Evolutionary conservation across 2,888 invertebrate species (phyloP), one percentile per base, ranked within the genome.

Genomic region (Ashinkailepas kermadecensis): DNA sequence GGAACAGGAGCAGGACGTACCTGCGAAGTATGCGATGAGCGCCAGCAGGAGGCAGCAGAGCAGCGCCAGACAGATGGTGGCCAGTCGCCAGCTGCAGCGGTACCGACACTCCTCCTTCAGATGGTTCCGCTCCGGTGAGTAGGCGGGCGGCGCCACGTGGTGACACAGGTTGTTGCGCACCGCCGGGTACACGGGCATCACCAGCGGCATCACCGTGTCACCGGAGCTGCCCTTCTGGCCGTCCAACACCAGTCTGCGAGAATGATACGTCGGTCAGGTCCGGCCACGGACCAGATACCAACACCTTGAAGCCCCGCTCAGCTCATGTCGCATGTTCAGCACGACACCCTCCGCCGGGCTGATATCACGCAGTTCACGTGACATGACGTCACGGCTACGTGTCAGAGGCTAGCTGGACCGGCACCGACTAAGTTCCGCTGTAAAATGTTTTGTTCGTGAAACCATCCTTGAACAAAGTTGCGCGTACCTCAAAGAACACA

Each of bases 101-200:
- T 70, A 70, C 8, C 70, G 39, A 13, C 70, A 70, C 70, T 70
- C 70, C 13, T 70, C 25, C 39, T 70, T 70, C 70, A 70, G 70
- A 11, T 70, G 70, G 90, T 95, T 95, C 89, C 96, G 92, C 87
- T 95, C 95, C 87, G 95, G 95, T 86, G 95, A 95, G 90, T 95
- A 95, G 85, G 95, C 94, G 88, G 94, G 94, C 86, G 95, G 94
- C 74, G 86, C 70, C 25, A 39, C 70, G 70, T 70, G 70, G 70
- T 70, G 70, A 23, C 70, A 70, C 25, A 70, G 70, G 70, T 70
- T 70, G 70, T 13, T 39, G 39, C 70, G 25, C 25, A 39, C 70
- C 12, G 59, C 59, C 25, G 70, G 70, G 70, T 70, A 70, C 11
- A 70, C 70, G 70, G 70, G 70, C 70, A 70, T 70, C 39, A 70